A percentile compares a stretch with the other conserved stretches of the same genome.
phyloP scores from a whole-genome alignment of 2,113 vertebrate genomes.

The Corapipo altera region DNA sequence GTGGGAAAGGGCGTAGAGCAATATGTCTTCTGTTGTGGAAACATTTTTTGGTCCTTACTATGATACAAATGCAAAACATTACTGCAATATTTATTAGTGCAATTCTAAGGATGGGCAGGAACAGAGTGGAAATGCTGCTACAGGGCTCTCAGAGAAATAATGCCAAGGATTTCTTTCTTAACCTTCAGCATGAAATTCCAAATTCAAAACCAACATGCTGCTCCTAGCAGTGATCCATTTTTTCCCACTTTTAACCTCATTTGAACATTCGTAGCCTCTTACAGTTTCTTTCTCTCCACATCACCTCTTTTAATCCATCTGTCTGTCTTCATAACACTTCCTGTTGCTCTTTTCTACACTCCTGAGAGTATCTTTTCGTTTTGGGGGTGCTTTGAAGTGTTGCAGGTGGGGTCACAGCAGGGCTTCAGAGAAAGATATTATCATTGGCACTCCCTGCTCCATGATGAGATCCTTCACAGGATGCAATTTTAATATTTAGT shows the following conservation, averaged over 20 bases:
- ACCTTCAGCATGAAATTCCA: neutral
- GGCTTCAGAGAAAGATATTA: neutral
- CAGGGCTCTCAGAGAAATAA: neutral
- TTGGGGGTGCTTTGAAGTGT: neutral
- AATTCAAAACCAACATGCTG: neutral
- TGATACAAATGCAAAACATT: neutral
- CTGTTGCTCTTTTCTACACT: neutral
- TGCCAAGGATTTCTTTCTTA: neutral
- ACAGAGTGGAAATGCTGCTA: neutral
- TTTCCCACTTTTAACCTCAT: neutral
- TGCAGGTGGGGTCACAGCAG: neutral
- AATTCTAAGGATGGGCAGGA: neutral
- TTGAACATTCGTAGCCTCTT: neutral
- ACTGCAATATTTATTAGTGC: neutral
- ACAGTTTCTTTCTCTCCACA: neutral
- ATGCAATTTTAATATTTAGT: neutral
- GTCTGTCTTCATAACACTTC: neutral
- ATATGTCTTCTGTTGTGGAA: neutral
- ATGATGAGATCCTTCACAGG: neutral
- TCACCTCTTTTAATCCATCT: neutral
- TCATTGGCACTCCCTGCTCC: neutral
- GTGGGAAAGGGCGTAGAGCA: neutral
- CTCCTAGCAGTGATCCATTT: neutral
- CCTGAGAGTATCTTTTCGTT: neutral
- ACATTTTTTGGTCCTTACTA: neutral